phyloP scores from a whole-genome alignment of 1,140 invertebrate genomes.

The Pararge aegeria region DNA sequence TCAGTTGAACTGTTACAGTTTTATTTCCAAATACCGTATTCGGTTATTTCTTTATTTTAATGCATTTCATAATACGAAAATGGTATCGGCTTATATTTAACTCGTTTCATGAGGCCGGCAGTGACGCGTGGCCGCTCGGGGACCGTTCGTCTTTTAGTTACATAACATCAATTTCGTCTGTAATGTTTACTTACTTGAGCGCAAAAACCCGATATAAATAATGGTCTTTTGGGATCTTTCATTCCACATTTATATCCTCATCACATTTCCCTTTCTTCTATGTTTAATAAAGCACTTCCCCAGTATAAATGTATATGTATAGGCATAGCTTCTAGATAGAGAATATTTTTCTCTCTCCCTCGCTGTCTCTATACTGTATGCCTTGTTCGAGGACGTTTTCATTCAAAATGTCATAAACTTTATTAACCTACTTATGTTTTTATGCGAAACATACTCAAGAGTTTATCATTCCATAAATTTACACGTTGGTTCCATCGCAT shows the following conservation, averaged over 20 bases:
- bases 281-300: not conserved
- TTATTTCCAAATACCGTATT: no score
- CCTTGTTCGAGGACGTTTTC: no score
- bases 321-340: no score
- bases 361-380: no score
- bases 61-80: not conserved
- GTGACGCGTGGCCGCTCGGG: slow-evolving; percentile 9
- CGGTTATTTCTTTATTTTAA: not conserved
- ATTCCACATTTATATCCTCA: no score
- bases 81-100: not conserved
- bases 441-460: not conserved
- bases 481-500: not conserved
- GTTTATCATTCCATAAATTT: not conserved
- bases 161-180: slow-evolving; percentile 18
- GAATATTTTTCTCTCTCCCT: no score
- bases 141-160: slow-evolving; percentile 23
- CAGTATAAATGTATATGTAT: no score
- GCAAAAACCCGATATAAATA: slow-evolving; percentile 16
- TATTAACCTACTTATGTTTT: not conserved
- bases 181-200: slow-evolving; percentile 20
- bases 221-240: not conserved
- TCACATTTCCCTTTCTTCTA: no score
- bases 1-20: no score
- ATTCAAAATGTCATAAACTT: not conserved
- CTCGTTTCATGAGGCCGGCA: slow-evolving; percentile 8